Evolutionary conservation across 2,113 vertebrate species (phyloP).

Genomic region (Ictidomys tridecemlineatus): DNA sequence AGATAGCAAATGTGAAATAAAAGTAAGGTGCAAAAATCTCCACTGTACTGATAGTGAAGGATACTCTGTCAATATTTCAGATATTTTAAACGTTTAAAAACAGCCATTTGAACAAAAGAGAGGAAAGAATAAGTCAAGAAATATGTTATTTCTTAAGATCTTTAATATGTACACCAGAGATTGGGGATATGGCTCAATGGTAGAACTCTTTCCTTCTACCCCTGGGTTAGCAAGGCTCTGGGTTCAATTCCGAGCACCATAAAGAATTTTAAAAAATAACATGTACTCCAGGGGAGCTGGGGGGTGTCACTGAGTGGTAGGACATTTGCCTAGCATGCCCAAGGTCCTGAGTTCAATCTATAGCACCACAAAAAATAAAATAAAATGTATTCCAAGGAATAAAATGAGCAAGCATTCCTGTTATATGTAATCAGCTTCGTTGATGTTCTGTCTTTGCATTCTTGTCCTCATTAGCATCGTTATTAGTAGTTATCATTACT

Average conservation of each 20-base stretch:
- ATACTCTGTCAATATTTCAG: not conserved
- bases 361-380: not conserved
- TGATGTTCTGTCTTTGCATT: not conserved
- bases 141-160: too few relatives aligned
- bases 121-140: not conserved
- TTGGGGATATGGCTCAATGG: not conserved
- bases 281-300: too few relatives aligned
- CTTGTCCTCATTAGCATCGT: not conserved
- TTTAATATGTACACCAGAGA: not conserved
- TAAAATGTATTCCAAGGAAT: not conserved
- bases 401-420: not conserved
- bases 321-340: not conserved
- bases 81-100: not conserved
- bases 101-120: not conserved
- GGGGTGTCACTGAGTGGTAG: not conserved
- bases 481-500: not conserved
- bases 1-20: not conserved
- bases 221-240: not conserved
- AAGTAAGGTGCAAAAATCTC: not conserved
- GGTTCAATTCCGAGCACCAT: not conserved
- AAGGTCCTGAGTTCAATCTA: not conserved
- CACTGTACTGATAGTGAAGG: not conserved
- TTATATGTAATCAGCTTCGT: not conserved
- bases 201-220: not conserved
- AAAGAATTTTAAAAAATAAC: not conserved